Evolutionary conservation across 2,113 vertebrate genomes (phyloP).

Genomic region (Ctenomys sociabilis): DNA sequence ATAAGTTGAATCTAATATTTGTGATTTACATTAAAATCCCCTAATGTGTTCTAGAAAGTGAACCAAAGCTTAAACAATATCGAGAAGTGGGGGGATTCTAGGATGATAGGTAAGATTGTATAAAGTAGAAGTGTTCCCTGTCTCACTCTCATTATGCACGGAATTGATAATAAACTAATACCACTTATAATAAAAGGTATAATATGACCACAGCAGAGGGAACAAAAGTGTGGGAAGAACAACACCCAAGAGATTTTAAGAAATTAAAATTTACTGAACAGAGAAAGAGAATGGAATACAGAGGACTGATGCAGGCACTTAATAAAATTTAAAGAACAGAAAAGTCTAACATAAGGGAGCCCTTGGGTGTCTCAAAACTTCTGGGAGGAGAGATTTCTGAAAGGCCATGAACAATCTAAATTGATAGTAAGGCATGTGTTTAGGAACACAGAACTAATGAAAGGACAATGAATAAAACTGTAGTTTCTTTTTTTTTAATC

Average conservation of each 20-base stretch:
- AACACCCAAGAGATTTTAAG: background rate
- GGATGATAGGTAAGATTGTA: background rate
- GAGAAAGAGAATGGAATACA: background rate
- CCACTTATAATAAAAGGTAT: background rate
- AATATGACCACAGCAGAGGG: background rate
- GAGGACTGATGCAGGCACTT: background rate
- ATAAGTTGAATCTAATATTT: background rate
- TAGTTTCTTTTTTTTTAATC: background rate
- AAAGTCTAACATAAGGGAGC: background rate
- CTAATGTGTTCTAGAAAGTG: background rate
- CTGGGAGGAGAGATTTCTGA: background rate
- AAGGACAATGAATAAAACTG: background rate
- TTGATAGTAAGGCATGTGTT: background rate
- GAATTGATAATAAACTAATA: conserved; percentile 36
- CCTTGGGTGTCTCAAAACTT: background rate
- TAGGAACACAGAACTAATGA: background rate
- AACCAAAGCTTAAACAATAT: background rate
- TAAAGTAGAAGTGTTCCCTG: background rate
- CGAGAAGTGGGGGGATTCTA: background rate
- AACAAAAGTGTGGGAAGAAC: background rate
- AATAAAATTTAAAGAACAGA: background rate
- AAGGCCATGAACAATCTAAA: background rate
- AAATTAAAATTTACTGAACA: background rate
- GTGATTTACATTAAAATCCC: background rate
- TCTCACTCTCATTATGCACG: background rate